Percentiles rank a stretch among this genome's conserved stretches.
Conservation (phyloP, 2,113 vertebrate species). For the Rutilus rutilus region DNA sequence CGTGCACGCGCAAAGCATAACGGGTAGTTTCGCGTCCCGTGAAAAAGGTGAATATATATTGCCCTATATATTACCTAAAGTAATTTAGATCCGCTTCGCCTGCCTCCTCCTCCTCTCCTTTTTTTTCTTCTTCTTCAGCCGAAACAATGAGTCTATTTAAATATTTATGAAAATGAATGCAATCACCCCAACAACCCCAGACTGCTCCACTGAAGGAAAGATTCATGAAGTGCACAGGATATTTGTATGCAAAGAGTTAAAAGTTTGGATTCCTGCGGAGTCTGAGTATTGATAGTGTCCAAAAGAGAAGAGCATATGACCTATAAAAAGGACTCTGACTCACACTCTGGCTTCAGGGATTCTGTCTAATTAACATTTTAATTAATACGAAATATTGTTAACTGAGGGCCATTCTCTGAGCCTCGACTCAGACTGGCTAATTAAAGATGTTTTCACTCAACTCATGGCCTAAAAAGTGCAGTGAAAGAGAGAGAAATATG, state of each 20-base stretch:
- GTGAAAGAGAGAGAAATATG: slow-evolving; percentile 52
- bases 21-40: no score
- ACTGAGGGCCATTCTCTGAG: slow-evolving; percentile 70
- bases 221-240: not conserved
- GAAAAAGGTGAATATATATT: no score
- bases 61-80: no score
- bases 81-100: no score
- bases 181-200: no score
- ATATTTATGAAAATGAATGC: not conserved
- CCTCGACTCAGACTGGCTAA: slow-evolving; percentile 69
- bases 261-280: slow-evolving; percentile 50
- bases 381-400: slow-evolving; percentile 75
- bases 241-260: slow-evolving; percentile 51
- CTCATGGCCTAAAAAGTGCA: slow-evolving; percentile 53
- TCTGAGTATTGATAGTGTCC: slow-evolving; percentile 62
- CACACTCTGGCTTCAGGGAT: slow-evolving; percentile 61
- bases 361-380: slow-evolving; percentile 77
- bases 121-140: no score
- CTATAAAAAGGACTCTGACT: slow-evolving; percentile 55
- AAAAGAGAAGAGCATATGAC: slow-evolving; percentile 60
- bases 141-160: not conserved
- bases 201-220: no score
- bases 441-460: slow-evolving; percentile 65
- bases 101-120: no score
- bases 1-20: no score